These are phyloP conservation scores for Sminthurinus aureus DNA, from an alignment of 2,888 invertebrate genomes.

Conservation along the genomic window DNA sequence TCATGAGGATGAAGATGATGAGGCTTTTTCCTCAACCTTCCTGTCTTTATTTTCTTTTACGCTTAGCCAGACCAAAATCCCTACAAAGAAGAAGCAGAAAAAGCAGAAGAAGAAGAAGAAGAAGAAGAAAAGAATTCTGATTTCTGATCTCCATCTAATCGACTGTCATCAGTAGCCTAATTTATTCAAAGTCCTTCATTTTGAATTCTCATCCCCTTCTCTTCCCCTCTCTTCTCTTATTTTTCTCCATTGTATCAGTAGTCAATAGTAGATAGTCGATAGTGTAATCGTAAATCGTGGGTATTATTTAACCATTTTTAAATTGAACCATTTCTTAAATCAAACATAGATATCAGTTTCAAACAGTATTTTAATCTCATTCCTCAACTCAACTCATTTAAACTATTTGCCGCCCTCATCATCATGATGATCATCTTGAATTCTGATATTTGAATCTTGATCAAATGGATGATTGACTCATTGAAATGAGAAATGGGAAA, in stretches of 20 bases:
- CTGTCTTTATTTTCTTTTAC: background rate
- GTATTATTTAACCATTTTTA: background rate
- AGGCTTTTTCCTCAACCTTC: background rate
- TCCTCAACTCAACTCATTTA: no score
- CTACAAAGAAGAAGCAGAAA: background rate
- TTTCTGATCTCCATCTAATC: background rate
- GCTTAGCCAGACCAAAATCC: background rate
- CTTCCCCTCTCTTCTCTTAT: background rate
- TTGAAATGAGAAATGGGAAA: no score
- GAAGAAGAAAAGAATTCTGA: background rate
- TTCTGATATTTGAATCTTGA: background rate
- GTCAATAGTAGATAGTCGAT: background rate
- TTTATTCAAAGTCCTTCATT: conserved; percentile 14
- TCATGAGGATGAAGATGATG: background rate
- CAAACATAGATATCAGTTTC: background rate
- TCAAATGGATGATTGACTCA: no score
- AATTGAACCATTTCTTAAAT: background rate
- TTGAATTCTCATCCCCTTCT: background rate
- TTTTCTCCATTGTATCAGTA: background rate
- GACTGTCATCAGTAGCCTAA: conserved; percentile 9
- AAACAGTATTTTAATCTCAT: background rate
- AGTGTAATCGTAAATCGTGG: no score
- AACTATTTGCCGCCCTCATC: background rate
- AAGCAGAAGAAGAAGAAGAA: background rate
- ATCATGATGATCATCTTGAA: background rate